Base-by-base conservation (phyloP, 2,888 invertebrate species). In the Chaitophorus viminalis region DNA sequence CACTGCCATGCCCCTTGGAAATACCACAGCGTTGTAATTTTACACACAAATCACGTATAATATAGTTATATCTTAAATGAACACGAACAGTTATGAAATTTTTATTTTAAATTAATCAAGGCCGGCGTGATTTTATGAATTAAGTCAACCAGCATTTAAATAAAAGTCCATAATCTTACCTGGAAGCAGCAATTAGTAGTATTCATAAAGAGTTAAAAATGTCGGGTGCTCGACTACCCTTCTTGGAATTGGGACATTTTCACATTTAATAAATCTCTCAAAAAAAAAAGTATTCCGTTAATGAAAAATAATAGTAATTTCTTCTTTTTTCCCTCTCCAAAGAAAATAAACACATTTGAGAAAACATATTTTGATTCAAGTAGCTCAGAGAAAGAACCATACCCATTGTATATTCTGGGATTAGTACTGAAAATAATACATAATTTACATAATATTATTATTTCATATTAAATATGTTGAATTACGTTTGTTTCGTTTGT, bases 281-380 rank as follows among this genome's bases (percentile, higher is more conserved):
- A 18, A 79, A 65, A 65, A 79, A 79, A 79, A n/a, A n/a, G 36
- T 36, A 14, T 79, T 60, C 29, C 36, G 79, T 79, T n/a, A n/a
- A 79, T 36, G 65, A 79, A 36, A 65, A 79, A 79, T 65, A 79
- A 65, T 60, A 60, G 54, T 78, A 0, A 31, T 52, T 77, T 52
- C 52, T 75, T 46, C 46, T 46, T n/a, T 18, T 60, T 21, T 60
- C 60, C 18, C 54, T 2, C 4, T 1, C 0, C 6, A 21, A 3
- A 60, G 11, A 14, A 6, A 68, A 33, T n/a, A 70, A 70, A 29
- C 31, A 72, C 72, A 11, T 72, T n/a, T 46, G 14, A 46, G 3
- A 25, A 14, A 46, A 1, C 75, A 72, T 72, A 46, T n/a, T 39
- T n/a, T n/a, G 11, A 11, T n/a, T n/a, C n/a, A 14, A 75, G 39